phyloP scores from a whole-genome alignment of 2,113 vertebrate species.

The Brevimyrus niger region DNA sequence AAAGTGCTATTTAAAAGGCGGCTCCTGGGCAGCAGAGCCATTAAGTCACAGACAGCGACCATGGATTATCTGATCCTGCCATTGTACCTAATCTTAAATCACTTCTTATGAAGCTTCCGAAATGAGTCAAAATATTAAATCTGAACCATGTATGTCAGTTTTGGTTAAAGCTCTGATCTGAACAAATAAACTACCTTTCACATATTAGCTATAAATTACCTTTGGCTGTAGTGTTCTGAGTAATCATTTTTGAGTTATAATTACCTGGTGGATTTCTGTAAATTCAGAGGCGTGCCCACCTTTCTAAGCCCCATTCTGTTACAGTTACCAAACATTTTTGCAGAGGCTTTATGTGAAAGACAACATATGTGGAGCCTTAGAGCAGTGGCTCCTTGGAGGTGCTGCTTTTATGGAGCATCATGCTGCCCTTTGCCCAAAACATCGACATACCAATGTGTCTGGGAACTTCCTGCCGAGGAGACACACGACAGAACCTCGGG shows the following conservation, averaged over 20 bases:
- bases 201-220: background rate
- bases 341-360: background rate
- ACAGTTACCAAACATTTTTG: background rate
- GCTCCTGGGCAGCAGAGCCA: background rate
- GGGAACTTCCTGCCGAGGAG: conserved; percentile 16
- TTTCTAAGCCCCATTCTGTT: background rate
- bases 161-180: background rate
- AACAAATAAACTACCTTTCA: background rate
- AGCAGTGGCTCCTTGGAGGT: background rate
- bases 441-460: background rate
- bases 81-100: background rate
- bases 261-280: background rate
- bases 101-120: background rate
- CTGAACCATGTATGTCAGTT: background rate
- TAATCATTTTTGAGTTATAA: background rate
- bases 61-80: background rate
- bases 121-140: background rate
- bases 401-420: background rate
- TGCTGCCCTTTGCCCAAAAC: background rate
- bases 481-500: conserved; percentile 7
- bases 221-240: background rate
- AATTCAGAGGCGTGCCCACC: background rate
- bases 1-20: background rate
- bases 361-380: background rate
- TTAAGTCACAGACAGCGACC: background rate